Conservation (phyloP, 2,113 vertebrate species). For the Megatriorchis doriae region DNA sequence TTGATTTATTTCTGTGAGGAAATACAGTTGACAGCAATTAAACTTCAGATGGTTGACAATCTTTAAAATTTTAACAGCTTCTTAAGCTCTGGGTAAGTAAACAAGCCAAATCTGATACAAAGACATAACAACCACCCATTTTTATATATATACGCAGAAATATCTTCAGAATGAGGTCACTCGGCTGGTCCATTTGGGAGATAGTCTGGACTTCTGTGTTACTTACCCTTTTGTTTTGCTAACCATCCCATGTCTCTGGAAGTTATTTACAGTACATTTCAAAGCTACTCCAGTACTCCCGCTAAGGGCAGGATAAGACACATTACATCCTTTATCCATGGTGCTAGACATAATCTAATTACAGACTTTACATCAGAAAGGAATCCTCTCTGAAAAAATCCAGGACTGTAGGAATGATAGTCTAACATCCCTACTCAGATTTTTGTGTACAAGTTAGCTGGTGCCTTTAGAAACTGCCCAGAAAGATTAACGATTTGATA, state of each 20-base stretch:
- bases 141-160: background rate
- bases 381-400: slow-evolving; percentile 36
- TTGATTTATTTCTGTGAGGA: background rate
- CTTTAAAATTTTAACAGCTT: background rate
- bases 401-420: background rate
- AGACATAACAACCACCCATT: background rate
- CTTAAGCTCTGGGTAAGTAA: background rate
- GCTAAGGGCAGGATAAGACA: slow-evolving; percentile 6
- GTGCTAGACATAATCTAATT: slow-evolving; percentile 49
- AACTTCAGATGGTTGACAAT: background rate
- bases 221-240: background rate
- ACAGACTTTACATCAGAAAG: slow-evolving; percentile 39
- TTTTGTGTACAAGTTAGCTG: background rate
- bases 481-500: background rate
- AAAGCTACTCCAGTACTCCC: background rate
- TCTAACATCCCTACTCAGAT: background rate
- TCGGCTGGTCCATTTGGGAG: background rate
- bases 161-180: background rate
- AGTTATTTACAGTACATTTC: background rate
- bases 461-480: background rate
- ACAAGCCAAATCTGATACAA: background rate
- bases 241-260: background rate
- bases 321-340: slow-evolving; percentile 13
- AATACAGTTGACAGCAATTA: background rate
- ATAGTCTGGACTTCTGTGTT: background rate